A percentile compares a stretch with the other conserved stretches of the same genome.
These are phyloP conservation scores for Laticauda laticaudata DNA, from an alignment of 2,113 vertebrate species.

Conservation along the genomic window DNA sequence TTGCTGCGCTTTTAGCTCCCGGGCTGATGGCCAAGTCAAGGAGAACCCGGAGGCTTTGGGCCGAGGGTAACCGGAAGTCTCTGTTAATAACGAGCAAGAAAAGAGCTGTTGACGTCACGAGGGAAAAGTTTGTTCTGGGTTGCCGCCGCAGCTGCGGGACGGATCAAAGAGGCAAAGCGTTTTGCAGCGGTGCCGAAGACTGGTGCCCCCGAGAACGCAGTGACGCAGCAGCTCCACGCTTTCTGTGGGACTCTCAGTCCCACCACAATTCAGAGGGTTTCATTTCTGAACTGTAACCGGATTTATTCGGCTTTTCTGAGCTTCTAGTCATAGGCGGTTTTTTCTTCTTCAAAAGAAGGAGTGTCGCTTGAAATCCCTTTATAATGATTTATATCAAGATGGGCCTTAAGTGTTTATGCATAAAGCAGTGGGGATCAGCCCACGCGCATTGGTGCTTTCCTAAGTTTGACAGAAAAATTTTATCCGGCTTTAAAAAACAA, in stretches of 20 bases:
- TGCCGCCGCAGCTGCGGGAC: not conserved
- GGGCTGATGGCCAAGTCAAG: not conserved
- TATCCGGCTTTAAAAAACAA: not conserved
- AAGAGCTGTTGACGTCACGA: not conserved
- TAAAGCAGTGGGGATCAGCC: not conserved
- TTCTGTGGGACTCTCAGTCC: not conserved
- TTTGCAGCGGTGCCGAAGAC: not conserved
- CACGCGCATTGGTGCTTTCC: not conserved
- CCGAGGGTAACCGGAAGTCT: not conserved
- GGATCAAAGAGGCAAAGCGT: not conserved
- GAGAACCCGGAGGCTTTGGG: not conserved
- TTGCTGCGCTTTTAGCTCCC: not conserved
- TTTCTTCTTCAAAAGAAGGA: not conserved
- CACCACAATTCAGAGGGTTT: not conserved
- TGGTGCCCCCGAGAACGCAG: not conserved
- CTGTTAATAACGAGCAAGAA: not conserved
- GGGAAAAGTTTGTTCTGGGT: not conserved
- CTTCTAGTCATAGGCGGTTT: not conserved
- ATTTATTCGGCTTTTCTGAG: not conserved
- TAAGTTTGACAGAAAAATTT: not conserved
- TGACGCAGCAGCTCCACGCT: not conserved
- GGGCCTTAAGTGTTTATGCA: not conserved
- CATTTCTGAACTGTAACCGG: not conserved
- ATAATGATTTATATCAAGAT: not conserved
- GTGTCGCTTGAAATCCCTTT: not conserved